phyloP scores from a whole-genome alignment of 2,888 invertebrate genomes.

The Synergus itoensis region DNA sequence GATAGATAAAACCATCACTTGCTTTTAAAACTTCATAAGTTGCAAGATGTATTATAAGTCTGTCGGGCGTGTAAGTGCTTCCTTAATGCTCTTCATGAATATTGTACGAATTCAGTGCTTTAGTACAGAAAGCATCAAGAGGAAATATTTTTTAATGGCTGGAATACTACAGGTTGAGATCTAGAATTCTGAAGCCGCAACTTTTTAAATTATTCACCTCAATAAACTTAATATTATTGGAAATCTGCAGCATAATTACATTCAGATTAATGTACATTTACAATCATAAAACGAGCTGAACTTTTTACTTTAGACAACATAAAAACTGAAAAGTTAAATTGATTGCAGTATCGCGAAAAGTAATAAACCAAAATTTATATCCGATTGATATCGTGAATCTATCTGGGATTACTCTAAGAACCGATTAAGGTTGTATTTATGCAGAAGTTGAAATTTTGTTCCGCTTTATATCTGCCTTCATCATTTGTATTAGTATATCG shows the following conservation, averaged over 20 bases:
- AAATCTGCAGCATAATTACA: background rate
- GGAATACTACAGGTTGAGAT: background rate
- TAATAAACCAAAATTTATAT: conserved; percentile 35
- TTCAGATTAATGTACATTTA: background rate
- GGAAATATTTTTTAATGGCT: background rate
- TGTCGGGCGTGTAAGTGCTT: background rate
- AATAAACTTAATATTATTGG: background rate
- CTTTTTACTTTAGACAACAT: background rate
- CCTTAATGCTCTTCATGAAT: background rate
- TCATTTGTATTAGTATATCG: background rate
- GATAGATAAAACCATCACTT: background rate
- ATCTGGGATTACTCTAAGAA: background rate
- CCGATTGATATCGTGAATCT: conserved; percentile 1
- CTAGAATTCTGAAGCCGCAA: background rate
- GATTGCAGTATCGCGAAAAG: background rate
- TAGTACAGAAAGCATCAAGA: background rate
- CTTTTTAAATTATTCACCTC: background rate
- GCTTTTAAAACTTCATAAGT: conserved; percentile 11
- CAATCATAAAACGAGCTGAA: conserved; percentile 3
- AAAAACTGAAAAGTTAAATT: conserved; percentile 16
- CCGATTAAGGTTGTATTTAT: background rate
- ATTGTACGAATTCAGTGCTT: background rate
- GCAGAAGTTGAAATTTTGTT: background rate
- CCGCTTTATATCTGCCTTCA: background rate
- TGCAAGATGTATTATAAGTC: background rate